Evolutionary conservation across 2,113 vertebrate genomes (phyloP).

Genomic region (Glaucidium brasilianum): DNA sequence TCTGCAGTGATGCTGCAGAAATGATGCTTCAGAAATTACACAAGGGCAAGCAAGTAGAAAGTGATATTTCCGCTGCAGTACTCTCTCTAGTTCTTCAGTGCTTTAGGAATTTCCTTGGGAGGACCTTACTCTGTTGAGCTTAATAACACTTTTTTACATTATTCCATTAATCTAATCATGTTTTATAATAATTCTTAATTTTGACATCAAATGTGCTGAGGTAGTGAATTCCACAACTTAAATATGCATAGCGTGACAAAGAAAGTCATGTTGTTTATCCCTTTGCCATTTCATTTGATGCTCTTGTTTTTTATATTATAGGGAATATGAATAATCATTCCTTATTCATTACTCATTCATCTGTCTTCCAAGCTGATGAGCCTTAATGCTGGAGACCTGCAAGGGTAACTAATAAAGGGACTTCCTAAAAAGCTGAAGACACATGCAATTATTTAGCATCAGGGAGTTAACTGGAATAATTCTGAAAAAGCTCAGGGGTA

Average conservation of each 20-base stretch:
- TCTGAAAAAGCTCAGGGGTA: neutral
- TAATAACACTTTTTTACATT: neutral
- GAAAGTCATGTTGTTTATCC: neutral
- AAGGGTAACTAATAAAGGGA: neutral
- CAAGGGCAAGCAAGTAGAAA: neutral
- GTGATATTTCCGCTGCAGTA: neutral
- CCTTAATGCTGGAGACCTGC: neutral
- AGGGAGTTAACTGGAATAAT: neutral
- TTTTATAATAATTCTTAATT: neutral
- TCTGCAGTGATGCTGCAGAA: neutral
- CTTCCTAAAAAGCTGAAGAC: neutral
- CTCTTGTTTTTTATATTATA: neutral
- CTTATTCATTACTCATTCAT: neutral
- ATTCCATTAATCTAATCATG: neutral
- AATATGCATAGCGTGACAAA: neutral
- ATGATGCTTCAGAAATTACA: neutral
- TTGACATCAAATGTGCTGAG: neutral
- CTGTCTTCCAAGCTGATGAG: neutral
- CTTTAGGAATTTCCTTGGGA: neutral
- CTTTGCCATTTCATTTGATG: neutral
- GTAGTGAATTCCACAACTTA: neutral
- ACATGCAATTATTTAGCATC: neutral
- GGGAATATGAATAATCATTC: neutral
- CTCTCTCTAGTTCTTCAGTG: neutral
- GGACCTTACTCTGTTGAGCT: neutral